Evolutionary conservation across 30 jellyfish, hydroid and myxozoan genomes (phyloP).

Genomic region (Aurelia aurita): DNA sequence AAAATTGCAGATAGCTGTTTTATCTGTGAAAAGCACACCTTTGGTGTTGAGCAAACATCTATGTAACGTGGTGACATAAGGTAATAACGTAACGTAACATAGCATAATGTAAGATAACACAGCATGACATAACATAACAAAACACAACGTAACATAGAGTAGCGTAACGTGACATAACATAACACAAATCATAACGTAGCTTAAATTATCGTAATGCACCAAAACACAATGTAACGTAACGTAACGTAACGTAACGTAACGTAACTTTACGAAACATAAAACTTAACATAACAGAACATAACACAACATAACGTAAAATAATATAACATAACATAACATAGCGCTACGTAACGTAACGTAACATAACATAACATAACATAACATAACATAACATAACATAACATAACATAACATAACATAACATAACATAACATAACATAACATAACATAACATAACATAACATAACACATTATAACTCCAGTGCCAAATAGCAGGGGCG

Average conservation of each 20-base stretch:
- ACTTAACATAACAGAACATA: neutral
- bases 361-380: slow-evolving; percentile 27
- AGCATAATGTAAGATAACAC: too few relatives aligned
- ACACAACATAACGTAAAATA: neutral
- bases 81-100: too few relatives aligned
- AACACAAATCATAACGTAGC: neutral
- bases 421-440: neutral
- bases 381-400: neutral
- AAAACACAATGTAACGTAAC: neutral
- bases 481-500: too few relatives aligned
- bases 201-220: too few relatives aligned
- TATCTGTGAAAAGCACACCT: too few relatives aligned
- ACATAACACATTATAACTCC: too few relatives aligned
- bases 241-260: neutral
- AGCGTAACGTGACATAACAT: too few relatives aligned
- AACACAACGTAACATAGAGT: too few relatives aligned
- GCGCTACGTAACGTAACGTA: slow-evolving; percentile 1
- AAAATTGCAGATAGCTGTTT: neutral
- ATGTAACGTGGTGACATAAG: too few relatives aligned
- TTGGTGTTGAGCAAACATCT: too few relatives aligned
- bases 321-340: neutral
- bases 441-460: neutral
- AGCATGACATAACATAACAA: too few relatives aligned
- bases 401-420: neutral
- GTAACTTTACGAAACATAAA: too few relatives aligned